phyloP scores from a whole-genome alignment of 2,797 vertebrate species.

The Ispidina picta region DNA sequence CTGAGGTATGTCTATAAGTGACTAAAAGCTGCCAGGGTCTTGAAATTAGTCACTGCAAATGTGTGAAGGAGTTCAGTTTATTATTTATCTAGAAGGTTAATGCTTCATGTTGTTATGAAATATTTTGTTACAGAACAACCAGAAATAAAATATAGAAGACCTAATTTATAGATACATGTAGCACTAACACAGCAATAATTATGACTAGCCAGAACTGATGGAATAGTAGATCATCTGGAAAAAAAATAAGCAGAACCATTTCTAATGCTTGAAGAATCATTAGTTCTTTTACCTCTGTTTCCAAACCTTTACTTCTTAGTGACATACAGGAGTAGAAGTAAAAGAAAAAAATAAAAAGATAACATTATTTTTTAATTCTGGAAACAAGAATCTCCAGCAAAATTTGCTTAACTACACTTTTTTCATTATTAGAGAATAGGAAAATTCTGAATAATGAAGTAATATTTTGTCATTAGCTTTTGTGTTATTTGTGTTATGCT shows the following conservation, averaged over 20 bases:
- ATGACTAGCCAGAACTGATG: neutral
- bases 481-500: neutral
- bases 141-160: neutral
- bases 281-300: neutral
- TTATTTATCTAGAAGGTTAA: neutral
- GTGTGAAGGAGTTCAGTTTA: neutral
- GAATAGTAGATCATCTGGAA: neutral
- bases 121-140: neutral
- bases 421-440: neutral
- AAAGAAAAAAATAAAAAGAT: neutral
- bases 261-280: neutral
- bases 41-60: neutral
- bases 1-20: neutral
- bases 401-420: neutral
- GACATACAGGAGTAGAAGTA: neutral
- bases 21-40: neutral
- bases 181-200: neutral
- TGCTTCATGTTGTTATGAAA: neutral
- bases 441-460: neutral
- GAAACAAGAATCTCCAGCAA: neutral
- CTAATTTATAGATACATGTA: neutral
- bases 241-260: neutral
- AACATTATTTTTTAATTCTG: neutral
- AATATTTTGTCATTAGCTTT: neutral
- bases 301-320: neutral